Evolutionary conservation across 2,888 invertebrate genomes (phyloP).

Genomic region (Dascillus cervinus): DNA sequence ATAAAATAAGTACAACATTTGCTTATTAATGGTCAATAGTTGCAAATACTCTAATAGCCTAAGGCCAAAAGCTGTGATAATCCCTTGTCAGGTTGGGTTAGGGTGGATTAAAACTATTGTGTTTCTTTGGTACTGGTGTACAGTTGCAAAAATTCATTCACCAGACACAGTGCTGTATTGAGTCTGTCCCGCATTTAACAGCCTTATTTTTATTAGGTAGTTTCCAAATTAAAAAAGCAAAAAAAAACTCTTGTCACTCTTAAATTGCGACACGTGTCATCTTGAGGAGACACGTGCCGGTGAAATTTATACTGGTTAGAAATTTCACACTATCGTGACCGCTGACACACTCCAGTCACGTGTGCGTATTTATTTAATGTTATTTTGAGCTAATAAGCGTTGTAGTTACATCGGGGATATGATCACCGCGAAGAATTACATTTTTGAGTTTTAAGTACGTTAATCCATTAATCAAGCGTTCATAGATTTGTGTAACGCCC

Average conservation of each 20-base stretch:
- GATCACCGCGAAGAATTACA: not conserved
- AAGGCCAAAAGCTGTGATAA: constrained; percentile 30
- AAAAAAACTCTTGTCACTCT: no score
- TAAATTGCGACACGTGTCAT: constrained; percentile 5
- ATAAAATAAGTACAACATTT: no score
- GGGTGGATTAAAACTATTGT: constrained; percentile 25
- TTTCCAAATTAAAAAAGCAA: no score
- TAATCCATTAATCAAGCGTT: constrained; percentile 19
- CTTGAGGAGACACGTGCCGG: constrained; percentile 4
- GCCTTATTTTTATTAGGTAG: no score
- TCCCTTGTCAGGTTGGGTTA: constrained; percentile 26
- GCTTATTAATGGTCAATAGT: no score
- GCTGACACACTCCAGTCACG: not conserved
- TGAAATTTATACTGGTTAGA: constrained; percentile 2
- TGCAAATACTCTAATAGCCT: constrained; percentile 18
- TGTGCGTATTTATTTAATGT: not conserved
- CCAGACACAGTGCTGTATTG: no score
- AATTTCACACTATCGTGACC: constrained; percentile 1
- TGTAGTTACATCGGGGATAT: not conserved
- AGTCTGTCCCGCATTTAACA: no score
- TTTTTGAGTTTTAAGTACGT: constrained; percentile 10
- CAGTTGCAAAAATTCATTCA: constrained; percentile 1
- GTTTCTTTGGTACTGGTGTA: constrained; percentile 11
- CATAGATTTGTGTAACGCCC: constrained; percentile 13
- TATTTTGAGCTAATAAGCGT: not conserved